These are phyloP conservation scores for Sarcophaga subvicina DNA, from an alignment of 2,888 invertebrate genomes.

Conservation along the genomic window DNA sequence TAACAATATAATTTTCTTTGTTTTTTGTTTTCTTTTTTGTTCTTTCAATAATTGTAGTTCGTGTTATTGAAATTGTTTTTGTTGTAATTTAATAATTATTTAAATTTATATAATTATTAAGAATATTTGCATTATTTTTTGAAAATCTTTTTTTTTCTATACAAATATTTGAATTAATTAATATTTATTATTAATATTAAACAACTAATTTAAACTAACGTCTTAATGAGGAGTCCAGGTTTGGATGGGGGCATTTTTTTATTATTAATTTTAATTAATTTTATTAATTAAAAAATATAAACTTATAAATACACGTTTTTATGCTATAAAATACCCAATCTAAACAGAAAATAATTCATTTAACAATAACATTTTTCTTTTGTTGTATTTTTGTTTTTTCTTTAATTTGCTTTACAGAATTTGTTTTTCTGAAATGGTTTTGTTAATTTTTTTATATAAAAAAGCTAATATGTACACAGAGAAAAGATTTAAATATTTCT, in stretches of 20 bases:
- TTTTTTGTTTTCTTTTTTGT: constrained; percentile 9
- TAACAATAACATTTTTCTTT: constrained; percentile 37
- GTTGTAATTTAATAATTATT: constrained; percentile 5
- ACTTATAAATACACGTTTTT: constrained; percentile 42
- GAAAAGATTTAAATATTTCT: constrained; percentile 18
- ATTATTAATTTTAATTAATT: constrained; percentile 43
- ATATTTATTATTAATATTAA: constrained; percentile 23
- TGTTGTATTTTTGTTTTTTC: constrained; percentile 4
- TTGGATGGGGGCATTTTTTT: background rate
- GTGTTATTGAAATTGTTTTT: constrained; percentile 25
- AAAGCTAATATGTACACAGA: constrained; percentile 46
- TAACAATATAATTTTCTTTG: constrained; percentile 39
- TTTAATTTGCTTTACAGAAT: background rate
- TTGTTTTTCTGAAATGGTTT: background rate
- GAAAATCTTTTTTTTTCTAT: constrained; percentile 28
- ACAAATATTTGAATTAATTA: constrained; percentile 3
- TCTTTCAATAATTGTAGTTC: constrained; percentile 34
- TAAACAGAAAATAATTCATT: constrained; percentile 24
- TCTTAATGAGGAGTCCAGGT: constrained; percentile 42
- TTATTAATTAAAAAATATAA: constrained; percentile 53
- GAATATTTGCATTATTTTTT: constrained; percentile 27
- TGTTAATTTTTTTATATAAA: background rate
- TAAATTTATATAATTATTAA: constrained; percentile 18
- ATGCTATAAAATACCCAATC: constrained; percentile 1
- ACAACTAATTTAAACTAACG: constrained; percentile 66